Conservation (phyloP, 2,888 invertebrate genomes). For the Agrotis puta region DNA sequence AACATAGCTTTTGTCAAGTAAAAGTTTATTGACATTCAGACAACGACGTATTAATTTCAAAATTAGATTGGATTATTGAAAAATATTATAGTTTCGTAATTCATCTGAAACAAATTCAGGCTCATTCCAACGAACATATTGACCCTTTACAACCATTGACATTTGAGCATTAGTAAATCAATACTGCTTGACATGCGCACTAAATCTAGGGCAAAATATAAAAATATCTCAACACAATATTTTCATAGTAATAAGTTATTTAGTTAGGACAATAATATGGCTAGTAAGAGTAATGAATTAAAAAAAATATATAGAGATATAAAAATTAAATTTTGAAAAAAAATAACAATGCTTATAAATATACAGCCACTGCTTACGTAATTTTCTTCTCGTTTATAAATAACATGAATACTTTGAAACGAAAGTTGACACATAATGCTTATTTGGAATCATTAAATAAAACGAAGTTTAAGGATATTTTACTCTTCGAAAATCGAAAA, state of each 20-base stretch:
- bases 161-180: conserved; percentile 79
- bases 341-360: neutral
- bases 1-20: conserved; percentile 9
- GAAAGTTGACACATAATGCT: neutral
- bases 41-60: neutral
- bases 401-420: neutral
- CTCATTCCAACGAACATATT: conserved; percentile 13
- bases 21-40: neutral
- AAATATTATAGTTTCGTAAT: neutral
- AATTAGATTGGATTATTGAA: too few relatives aligned
- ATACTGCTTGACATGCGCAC: conserved; percentile 88
- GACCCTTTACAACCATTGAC: conserved; percentile 69
- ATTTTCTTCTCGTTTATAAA: neutral
- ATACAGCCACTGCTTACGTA: conserved; percentile 26
- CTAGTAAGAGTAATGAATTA: conserved; percentile 30
- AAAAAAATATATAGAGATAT: conserved; percentile 10
- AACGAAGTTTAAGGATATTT: too few relatives aligned
- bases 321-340: neutral
- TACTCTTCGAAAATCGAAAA: neutral
- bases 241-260: conserved; percentile 9
- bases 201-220: conserved; percentile 85
- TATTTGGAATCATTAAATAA: neutral
- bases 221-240: conserved; percentile 64
- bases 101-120: neutral
- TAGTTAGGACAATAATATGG: neutral